A percentile compares a stretch with the other conserved stretches of the same genome.
Conservation (phyloP, 2,113 vertebrate species). For the Xenopus laevis region DNA sequence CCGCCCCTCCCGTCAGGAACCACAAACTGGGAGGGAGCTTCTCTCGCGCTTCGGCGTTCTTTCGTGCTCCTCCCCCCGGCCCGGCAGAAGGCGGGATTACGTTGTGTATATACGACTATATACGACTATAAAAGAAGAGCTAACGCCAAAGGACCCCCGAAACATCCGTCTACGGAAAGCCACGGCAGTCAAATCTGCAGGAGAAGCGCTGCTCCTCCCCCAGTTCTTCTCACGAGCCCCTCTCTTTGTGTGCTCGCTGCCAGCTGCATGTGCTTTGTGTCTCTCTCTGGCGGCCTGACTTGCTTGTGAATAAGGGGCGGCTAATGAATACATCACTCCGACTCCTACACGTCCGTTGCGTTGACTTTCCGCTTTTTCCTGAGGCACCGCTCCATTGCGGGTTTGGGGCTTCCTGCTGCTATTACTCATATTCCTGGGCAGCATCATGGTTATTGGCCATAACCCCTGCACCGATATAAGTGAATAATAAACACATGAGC, state of each 20-base stretch:
- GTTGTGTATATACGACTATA: too few species aligned
- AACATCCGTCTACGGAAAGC: constrained; percentile 12
- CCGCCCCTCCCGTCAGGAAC: background rate
- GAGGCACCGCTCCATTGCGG: too few species aligned
- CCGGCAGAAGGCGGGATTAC: background rate
- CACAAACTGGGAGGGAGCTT: background rate
- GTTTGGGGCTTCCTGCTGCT: too few species aligned
- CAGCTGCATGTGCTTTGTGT: background rate
- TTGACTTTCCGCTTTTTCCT: too few species aligned
- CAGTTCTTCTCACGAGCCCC: background rate
- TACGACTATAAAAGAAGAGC: background rate
- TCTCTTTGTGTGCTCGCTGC: background rate
- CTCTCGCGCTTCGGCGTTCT: background rate
- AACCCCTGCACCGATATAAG: too few species aligned
- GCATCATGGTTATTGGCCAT: too few species aligned
- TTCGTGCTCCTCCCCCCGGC: background rate
- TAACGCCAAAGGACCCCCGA: background rate
- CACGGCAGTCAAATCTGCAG: constrained; percentile 8
- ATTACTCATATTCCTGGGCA: too few species aligned
- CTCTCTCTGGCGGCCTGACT: background rate
- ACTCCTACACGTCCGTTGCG: too few species aligned
- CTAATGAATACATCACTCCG: too few species aligned
- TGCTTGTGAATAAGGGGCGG: too few species aligned
- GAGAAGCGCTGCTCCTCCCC: background rate
- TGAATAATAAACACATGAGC: too few species aligned